Conservation (phyloP, 2,888 invertebrate genomes). For the Drosophila melanosoma region DNA sequence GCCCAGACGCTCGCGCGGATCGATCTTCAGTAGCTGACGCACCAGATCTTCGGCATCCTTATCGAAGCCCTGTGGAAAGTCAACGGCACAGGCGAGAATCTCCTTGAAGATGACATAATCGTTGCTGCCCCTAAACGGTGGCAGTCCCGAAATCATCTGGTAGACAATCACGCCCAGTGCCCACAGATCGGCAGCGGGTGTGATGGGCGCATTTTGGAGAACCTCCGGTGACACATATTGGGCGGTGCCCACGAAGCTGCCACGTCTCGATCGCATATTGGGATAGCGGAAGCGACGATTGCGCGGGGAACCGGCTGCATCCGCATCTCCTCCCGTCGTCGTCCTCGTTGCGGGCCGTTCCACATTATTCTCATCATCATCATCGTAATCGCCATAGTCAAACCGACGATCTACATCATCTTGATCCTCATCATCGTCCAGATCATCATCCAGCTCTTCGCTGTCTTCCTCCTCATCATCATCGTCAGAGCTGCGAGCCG, state of each 20-base stretch:
- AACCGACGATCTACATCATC: constrained; percentile 20
- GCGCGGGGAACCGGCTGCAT: constrained; percentile 50
- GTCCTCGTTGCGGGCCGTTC: constrained; percentile 15
- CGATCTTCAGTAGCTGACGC: constrained; percentile 92
- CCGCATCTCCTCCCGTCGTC: constrained; percentile 31
- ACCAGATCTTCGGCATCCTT: constrained; percentile 94
- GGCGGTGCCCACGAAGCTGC: constrained; percentile 98
- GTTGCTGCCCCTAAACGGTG: constrained; percentile 95
- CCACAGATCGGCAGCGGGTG: constrained; percentile 96
- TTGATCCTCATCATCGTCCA: constrained; percentile 66
- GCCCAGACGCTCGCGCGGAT: constrained; percentile 93
- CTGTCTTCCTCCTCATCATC: constrained; percentile 61
- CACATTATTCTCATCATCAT: constrained; percentile 53
- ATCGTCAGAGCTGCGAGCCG: constrained; percentile 63
- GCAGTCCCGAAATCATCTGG: constrained; percentile 97
- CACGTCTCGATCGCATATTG: constrained; percentile 85
- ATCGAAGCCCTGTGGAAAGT: constrained; percentile 96
- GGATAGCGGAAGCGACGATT: constrained; percentile 55
- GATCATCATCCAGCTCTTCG: constrained; percentile 57
- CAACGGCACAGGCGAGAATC: constrained; percentile 95
- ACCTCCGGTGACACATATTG: constrained; percentile 99
- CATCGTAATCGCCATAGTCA: constrained; percentile 37
- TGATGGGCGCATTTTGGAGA: constrained; percentile 91
- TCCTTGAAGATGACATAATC: constrained; percentile 99
- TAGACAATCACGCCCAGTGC: constrained; percentile 98